phyloP scores from a whole-genome alignment of 2,797 vertebrate species.

The Yasuhikotakia modesta region DNA sequence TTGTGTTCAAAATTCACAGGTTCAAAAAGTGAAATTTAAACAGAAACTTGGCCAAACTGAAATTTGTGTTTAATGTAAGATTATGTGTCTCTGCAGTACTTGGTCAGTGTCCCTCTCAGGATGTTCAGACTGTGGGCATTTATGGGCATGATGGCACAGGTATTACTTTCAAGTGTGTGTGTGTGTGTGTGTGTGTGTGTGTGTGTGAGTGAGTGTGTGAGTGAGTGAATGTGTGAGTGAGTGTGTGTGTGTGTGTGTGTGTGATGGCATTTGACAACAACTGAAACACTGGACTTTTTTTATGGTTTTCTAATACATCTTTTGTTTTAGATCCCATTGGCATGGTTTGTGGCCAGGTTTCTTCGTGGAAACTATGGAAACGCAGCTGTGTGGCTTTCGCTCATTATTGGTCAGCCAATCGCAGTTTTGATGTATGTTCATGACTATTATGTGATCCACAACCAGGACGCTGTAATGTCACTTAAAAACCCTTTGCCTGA shows the following conservation, averaged over 20 bases:
- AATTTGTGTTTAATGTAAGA: constrained; percentile 8
- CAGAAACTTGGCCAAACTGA: neutral
- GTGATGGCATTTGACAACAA: neutral
- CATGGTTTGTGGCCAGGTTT: constrained; percentile 84
- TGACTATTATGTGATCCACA: constrained; percentile 88
- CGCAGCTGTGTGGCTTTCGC: constrained; percentile 87
- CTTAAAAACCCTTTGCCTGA: neutral
- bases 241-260: no score
- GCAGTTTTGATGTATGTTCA: constrained; percentile 93
- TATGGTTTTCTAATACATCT: neutral
- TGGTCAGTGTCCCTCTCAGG: constrained; percentile 89
- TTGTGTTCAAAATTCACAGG: neutral
- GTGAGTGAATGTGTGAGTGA: no score
- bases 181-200: no score
- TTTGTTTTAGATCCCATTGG: constrained; percentile 82
- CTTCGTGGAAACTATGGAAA: constrained; percentile 88
- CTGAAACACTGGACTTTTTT: neutral
- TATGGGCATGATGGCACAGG: constrained; percentile 92
- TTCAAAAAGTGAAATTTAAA: neutral
- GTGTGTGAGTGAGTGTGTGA: no score
- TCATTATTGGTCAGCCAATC: constrained; percentile 91
- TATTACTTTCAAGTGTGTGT: constrained; percentile 56
- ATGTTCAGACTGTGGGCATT: constrained; percentile 96
- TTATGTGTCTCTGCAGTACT: constrained; percentile 74
- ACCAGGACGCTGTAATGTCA: constrained; percentile 61